phyloP scores from a whole-genome alignment of 2,797 vertebrate genomes.

The Sitta carolinensis region DNA sequence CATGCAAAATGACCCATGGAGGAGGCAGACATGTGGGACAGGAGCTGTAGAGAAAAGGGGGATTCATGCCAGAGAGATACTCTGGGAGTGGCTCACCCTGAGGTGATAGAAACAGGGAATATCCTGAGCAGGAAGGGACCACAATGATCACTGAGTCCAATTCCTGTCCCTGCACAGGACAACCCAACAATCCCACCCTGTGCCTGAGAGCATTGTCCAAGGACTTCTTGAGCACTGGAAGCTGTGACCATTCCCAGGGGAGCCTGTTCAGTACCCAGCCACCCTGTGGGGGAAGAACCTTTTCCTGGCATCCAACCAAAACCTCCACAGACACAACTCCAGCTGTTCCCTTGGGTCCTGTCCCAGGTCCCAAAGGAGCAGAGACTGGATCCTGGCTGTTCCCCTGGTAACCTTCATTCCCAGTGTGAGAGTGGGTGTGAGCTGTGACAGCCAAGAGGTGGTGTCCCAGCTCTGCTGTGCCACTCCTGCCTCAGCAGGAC shows the following conservation, averaged over 20 bases:
- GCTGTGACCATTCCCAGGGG: fast-evolving
- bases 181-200: neutral
- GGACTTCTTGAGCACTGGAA: neutral
- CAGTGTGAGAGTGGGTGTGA: neutral
- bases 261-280: fast-evolving
- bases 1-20: neutral
- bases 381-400: neutral
- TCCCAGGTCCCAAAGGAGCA: neutral
- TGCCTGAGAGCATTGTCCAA: neutral
- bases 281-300: neutral
- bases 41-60: neutral
- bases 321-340: neutral
- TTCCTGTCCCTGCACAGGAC: neutral
- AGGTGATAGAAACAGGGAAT: neutral
- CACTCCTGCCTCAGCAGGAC: neutral
- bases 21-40: neutral
- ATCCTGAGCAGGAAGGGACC: neutral
- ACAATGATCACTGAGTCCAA: neutral
- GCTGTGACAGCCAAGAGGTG: neutral
- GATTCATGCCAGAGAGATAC: fast-evolving
- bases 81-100: neutral
- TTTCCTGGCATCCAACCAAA: neutral
- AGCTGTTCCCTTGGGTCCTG: neutral
- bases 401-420: neutral
- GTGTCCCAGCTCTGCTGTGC: neutral